A percentile compares a stretch with the other conserved stretches of the same genome.
These are phyloP conservation scores for Scrobipalpa atriplicella DNA, from an alignment of 2,888 invertebrate species.

Conservation along the genomic window DNA sequence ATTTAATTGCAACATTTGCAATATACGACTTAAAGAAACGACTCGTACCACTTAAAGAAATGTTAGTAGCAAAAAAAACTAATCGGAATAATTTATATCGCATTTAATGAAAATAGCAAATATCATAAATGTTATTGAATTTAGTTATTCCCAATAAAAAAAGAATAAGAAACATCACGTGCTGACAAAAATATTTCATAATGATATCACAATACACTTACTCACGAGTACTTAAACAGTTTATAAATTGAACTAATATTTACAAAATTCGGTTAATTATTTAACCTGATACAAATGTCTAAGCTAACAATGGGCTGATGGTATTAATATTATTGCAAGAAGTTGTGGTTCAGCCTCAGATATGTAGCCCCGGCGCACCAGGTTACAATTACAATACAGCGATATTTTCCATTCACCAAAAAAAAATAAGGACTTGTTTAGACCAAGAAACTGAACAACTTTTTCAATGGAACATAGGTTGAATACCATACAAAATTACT, in stretches of 20 bases:
- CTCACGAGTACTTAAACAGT: slow-evolving; percentile 46
- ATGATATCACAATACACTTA: slow-evolving; percentile 74
- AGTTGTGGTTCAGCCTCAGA: no score
- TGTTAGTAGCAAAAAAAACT: slow-evolving; percentile 18
- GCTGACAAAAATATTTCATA: slow-evolving; percentile 48
- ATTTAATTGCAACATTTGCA: not conserved
- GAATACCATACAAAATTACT: no score
- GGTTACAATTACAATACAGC: no score
- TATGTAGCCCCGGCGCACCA: no score
- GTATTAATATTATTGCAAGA: no score
- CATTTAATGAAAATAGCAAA: slow-evolving; percentile 35
- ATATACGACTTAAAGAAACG: not conserved
- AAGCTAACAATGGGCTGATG: slow-evolving; percentile 1
- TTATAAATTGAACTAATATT: slow-evolving; percentile 72
- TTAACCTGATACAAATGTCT: not conserved
- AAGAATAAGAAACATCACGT: slow-evolving; percentile 29
- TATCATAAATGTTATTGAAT: slow-evolving; percentile 28
- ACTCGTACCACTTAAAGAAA: not conserved
- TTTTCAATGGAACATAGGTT: no score
- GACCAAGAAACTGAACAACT: no score
- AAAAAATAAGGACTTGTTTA: no score
- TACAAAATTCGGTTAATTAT: slow-evolving; percentile 61
- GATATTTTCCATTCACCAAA: no score
- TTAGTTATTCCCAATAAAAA: slow-evolving; percentile 4
- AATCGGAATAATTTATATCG: slow-evolving; percentile 12